Conservation (phyloP, 2,797 vertebrate species). For the Rhinophrynus dorsalis region DNA sequence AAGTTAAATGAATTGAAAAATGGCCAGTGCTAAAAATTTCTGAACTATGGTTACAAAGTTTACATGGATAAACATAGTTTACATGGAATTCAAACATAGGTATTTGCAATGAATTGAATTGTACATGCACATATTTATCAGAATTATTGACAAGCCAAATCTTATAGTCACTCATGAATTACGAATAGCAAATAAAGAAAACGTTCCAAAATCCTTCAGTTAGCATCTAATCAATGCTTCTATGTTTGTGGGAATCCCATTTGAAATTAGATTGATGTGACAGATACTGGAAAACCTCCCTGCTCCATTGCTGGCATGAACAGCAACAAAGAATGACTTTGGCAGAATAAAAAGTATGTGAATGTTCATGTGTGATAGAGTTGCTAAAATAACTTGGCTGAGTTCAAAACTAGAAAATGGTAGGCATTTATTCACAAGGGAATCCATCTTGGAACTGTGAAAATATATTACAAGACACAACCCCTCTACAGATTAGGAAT, state of each 20-base stretch:
- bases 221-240: slow-evolving; percentile 7
- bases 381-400: slow-evolving; percentile 19
- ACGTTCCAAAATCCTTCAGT: slow-evolving; percentile 5
- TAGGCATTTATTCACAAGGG: slow-evolving; percentile 25
- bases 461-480: slow-evolving; percentile 22
- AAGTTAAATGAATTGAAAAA: too few species aligned
- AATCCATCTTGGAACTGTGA: slow-evolving; percentile 29
- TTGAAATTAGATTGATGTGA: slow-evolving; percentile 41
- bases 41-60: too few species aligned
- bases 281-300: slow-evolving; percentile 36
- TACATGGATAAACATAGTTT: too few species aligned
- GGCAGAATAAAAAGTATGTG: slow-evolving; percentile 20
- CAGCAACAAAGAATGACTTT: slow-evolving; percentile 21
- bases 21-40: too few species aligned
- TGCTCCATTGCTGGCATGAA: slow-evolving; percentile 24
- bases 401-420: slow-evolving; percentile 11
- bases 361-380: slow-evolving; percentile 30
- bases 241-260: slow-evolving; percentile 34
- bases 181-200: slow-evolving; percentile 14
- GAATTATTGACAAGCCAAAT: too few species aligned
- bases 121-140: too few species aligned
- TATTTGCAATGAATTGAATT: too few species aligned
- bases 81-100: too few species aligned
- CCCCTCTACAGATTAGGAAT: slow-evolving; percentile 23
- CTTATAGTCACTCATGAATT: too few species aligned